Evolutionary conservation across 30 jellyfish, hydroid and myxozoan species (phyloP).

Genomic region (Rhopilema esculentum): DNA sequence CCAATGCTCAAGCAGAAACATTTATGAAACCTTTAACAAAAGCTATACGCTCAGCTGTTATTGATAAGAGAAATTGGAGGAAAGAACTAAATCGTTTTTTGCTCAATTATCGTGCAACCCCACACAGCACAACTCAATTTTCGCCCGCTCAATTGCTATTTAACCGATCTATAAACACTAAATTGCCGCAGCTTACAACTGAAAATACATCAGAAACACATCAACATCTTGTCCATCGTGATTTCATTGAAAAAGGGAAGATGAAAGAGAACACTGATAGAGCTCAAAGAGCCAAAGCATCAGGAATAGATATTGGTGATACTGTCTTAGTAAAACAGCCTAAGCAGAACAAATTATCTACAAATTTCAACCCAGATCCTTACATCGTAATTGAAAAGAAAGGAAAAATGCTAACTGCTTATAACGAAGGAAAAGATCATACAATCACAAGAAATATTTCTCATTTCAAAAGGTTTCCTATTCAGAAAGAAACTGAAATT

Average conservation of each 20-base stretch:
- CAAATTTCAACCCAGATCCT: constrained; percentile 60
- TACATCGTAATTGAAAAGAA: constrained; percentile 49
- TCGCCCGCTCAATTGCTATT: constrained; percentile 49
- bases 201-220: constrained; percentile 42
- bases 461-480: constrained; percentile 47
- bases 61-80: constrained; percentile 44
- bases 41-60: not conserved
- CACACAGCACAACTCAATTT: constrained; percentile 61
- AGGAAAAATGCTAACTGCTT: constrained; percentile 57
- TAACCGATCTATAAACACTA: constrained; percentile 51
- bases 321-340: constrained; percentile 69
- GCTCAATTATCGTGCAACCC: constrained; percentile 46
- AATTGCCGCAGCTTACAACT: constrained; percentile 36
- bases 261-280: constrained; percentile 17
- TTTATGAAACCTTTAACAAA: constrained; percentile 38
- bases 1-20: constrained; percentile 46
- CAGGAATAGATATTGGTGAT: constrained; percentile 47
- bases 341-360: constrained; percentile 61
- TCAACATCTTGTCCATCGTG: constrained; percentile 4
- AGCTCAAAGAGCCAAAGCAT: not conserved
- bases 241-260: not conserved
- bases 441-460: constrained; percentile 38
- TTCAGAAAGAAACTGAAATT: constrained; percentile 41
- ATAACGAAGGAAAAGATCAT: constrained; percentile 23
- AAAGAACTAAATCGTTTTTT: constrained; percentile 33